Conservation (phyloP, 2,888 invertebrate species). For the Tubulanus polymorphus region DNA sequence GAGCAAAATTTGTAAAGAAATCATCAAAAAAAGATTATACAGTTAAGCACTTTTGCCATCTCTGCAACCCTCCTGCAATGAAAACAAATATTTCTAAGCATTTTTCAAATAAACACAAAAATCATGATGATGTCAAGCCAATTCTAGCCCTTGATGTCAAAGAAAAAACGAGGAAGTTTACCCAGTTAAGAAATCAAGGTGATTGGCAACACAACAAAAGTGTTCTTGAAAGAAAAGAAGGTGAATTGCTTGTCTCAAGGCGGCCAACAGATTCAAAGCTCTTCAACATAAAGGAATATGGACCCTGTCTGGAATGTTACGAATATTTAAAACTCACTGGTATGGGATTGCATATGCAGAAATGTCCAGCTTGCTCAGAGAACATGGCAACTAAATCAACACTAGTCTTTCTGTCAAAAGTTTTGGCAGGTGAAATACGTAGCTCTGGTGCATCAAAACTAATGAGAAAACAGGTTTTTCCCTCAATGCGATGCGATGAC, state of each 20-base stretch:
- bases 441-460: not conserved
- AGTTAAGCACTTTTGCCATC: too few species aligned
- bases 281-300: not conserved
- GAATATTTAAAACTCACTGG: not conserved
- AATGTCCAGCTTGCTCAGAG: not conserved
- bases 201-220: not conserved
- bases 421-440: not conserved
- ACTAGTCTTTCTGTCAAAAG: not conserved
- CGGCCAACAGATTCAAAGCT: not conserved
- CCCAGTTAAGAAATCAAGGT: not conserved
- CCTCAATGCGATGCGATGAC: not conserved
- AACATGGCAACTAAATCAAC: not conserved
- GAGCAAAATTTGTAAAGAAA: too few species aligned
- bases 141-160: too few species aligned
- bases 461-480: not conserved
- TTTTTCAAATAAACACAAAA: too few species aligned
- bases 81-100: too few species aligned
- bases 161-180: not conserved
- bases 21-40: too few species aligned
- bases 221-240: not conserved
- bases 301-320: not conserved
- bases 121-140: too few species aligned
- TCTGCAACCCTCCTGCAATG: too few species aligned
- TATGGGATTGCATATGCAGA: not conserved
- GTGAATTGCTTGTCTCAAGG: not conserved